phyloP scores from a whole-genome alignment of 1,140 invertebrate species.

The Trachymyrmex cornetzi region DNA sequence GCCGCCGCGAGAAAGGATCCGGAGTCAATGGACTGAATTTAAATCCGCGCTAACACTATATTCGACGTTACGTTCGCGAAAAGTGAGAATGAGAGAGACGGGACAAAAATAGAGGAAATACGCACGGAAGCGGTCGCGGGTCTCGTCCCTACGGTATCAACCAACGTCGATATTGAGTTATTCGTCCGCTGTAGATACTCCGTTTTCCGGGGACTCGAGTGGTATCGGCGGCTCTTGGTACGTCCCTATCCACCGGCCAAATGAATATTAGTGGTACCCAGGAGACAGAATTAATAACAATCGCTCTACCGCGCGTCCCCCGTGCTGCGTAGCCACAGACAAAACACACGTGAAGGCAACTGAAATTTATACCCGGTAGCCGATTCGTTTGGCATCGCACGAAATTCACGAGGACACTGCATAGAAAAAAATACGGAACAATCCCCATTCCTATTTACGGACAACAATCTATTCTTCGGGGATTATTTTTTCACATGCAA shows the following conservation, averaged over 20 bases:
- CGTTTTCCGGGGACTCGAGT: constrained; percentile 77
- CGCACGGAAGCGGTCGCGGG: constrained; percentile 73
- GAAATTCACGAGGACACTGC: constrained; percentile 40
- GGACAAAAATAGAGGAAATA: constrained; percentile 70
- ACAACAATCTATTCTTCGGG: background rate
- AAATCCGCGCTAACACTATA: constrained; percentile 46
- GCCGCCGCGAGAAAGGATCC: background rate
- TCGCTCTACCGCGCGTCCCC: constrained; percentile 71
- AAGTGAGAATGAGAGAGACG: constrained; percentile 46
- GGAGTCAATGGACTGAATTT: constrained; percentile 38
- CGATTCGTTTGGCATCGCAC: constrained; percentile 60
- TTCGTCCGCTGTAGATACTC: constrained; percentile 79
- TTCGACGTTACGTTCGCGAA: constrained; percentile 20
- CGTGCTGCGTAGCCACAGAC: constrained; percentile 62
- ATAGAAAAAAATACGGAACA: background rate
- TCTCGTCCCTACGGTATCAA: constrained; percentile 77
- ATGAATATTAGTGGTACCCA: constrained; percentile 85
- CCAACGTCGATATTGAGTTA: constrained; percentile 84
- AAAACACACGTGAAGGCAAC: constrained; percentile 71
- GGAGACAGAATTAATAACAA: constrained; percentile 84
- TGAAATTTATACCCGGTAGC: constrained; percentile 72
- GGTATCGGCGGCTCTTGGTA: constrained; percentile 72
- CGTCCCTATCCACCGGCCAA: constrained; percentile 76
- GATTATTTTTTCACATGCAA: background rate
- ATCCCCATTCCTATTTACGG: background rate